Evolutionary conservation across 2,113 vertebrate species (phyloP), one percentile per base, ranked within the genome.

Genomic region (Phocoena phocoena): DNA sequence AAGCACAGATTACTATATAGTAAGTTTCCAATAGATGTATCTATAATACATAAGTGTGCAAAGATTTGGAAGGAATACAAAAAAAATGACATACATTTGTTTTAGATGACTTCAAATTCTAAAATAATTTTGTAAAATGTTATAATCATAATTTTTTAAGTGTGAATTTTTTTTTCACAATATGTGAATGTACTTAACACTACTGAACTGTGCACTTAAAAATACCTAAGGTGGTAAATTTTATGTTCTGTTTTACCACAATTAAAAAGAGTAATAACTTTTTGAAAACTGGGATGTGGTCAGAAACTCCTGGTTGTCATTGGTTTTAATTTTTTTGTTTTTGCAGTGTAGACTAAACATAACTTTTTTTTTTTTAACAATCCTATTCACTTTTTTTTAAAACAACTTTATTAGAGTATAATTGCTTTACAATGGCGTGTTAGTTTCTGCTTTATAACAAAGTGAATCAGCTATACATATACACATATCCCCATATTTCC

Each of bases 51-150:
- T 74, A 21, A 74, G 20, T 58, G 2, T 93, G 28, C 77, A 92
- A 71, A 92, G n/a, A 94, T 84, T 93, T 96, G 65, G 53, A 93
- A 68, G 41, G 53, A 87, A 41, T n/a, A 36, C 1, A 71, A 65
- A 93, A 93, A 95, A 95, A 70, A 77, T 73, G 55, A 21, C 26
- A 0, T 50, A 73, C 21, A 23, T 74, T 80, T 79, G 25, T 89
- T 94, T 84, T 88, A 80, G 76, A 70, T 80, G 36, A 82, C 23
- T 94, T 95, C 36, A 90, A 81, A 60, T 93, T 90, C 47, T 81
- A 70, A 88, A 71, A 17, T 2, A 81, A 11, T 67, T 89, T 88
- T 7, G 6, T 33, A 28, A 80, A 58, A 76, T 95, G 26, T 65
- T 92, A 13, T 68, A 5, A 81, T 82, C n/a, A n/a, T 81, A 97